Conservation (phyloP, 2,797 vertebrate species). For the Rhynchotus rufescens region DNA sequence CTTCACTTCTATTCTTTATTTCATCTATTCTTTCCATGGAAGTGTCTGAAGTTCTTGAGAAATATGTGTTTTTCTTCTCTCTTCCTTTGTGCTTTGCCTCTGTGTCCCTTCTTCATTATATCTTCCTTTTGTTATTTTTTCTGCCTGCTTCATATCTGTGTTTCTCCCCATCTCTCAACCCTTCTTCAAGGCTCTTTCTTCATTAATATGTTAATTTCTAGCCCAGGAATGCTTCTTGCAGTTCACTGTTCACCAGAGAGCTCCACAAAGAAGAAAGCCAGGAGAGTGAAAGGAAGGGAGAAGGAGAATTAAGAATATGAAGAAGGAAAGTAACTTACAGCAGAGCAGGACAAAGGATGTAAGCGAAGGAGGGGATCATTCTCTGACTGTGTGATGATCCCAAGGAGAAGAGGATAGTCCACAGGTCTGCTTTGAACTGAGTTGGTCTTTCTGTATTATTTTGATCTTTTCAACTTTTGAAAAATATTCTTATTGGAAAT, state of each 20-base stretch:
- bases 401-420: background rate
- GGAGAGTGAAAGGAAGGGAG: background rate
- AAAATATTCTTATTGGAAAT: background rate
- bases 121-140: slow-evolving; percentile 35
- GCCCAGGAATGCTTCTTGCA: slow-evolving; percentile 41
- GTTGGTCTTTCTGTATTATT: background rate
- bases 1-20: slow-evolving; percentile 34
- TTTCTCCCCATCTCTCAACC: slow-evolving; percentile 41
- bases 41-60: slow-evolving; percentile 46
- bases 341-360: background rate
- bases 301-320: slow-evolving; percentile 1
- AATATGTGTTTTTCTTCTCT: background rate
- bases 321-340: background rate
- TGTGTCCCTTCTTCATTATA: slow-evolving; percentile 42
- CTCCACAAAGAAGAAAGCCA: slow-evolving; percentile 16
- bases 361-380: background rate
- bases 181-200: slow-evolving; percentile 51
- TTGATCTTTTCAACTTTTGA: background rate
- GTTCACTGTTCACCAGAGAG: slow-evolving; percentile 48
- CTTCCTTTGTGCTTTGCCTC: slow-evolving; percentile 30
- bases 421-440: background rate
- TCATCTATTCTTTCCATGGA: slow-evolving; percentile 48
- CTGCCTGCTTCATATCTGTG: slow-evolving; percentile 5
- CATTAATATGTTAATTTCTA: slow-evolving; percentile 69
- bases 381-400: background rate